Evolutionary conservation across 2,888 invertebrate genomes (phyloP).

Genomic region (Nycteola revayana): DNA sequence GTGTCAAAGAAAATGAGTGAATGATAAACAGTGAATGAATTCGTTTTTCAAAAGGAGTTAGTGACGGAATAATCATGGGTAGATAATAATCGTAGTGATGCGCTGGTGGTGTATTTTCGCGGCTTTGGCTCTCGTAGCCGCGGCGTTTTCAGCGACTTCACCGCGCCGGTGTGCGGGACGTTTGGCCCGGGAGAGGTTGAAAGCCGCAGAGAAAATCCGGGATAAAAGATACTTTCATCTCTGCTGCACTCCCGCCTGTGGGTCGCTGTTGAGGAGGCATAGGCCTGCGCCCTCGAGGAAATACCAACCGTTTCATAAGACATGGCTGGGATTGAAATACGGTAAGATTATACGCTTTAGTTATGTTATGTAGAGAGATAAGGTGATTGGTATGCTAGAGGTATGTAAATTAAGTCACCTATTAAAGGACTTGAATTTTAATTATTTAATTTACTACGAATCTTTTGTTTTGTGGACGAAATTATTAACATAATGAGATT

Average conservation of each 20-base stretch:
- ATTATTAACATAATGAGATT: too few species aligned
- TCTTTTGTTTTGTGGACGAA: too few species aligned
- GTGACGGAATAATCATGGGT: background rate
- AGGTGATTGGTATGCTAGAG: too few species aligned
- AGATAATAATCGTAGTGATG: slow-evolving; percentile 40
- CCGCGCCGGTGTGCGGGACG: slow-evolving; percentile 66
- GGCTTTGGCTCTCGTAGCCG: slow-evolving; percentile 31
- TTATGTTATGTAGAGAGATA: too few species aligned
- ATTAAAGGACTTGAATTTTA: too few species aligned
- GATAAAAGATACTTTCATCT: slow-evolving; percentile 68
- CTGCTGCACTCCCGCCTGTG: slow-evolving; percentile 62
- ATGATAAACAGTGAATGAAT: slow-evolving; percentile 19
- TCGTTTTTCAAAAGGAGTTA: slow-evolving; percentile 1
- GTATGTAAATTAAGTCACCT: too few species aligned
- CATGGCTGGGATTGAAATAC: slow-evolving; percentile 71
- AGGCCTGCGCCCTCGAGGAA: slow-evolving; percentile 46
- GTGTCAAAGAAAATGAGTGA: background rate
- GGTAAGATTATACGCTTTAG: slow-evolving; percentile 42
- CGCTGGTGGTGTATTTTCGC: slow-evolving; percentile 48
- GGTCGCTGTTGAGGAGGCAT: slow-evolving; percentile 42
- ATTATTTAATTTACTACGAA: too few species aligned
- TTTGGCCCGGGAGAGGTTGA: slow-evolving; percentile 65
- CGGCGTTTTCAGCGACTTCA: slow-evolving; percentile 29
- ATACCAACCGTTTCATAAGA: slow-evolving; percentile 71
- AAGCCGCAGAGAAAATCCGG: slow-evolving; percentile 72